Conservation (phyloP, 2,888 invertebrate genomes). For the Hofmannophila pseudospretella region DNA sequence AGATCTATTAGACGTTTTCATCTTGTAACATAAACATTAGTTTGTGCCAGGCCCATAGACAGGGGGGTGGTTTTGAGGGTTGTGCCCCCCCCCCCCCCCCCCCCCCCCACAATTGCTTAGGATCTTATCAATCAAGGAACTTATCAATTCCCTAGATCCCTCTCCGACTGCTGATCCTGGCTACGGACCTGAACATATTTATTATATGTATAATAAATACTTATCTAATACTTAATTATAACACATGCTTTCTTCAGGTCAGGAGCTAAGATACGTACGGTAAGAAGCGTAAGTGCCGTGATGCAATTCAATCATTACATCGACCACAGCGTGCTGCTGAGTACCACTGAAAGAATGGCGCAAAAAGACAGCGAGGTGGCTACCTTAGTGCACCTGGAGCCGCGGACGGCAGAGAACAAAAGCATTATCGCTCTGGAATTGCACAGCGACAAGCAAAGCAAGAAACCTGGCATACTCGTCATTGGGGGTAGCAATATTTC, state of each 20-base stretch:
- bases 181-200: too few species aligned
- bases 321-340: constrained; percentile 28
- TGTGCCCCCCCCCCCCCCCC: too few species aligned
- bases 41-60: too few species aligned
- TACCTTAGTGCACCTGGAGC: constrained; percentile 32
- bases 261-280: constrained; percentile 51
- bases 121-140: too few species aligned
- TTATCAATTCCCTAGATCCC: too few species aligned
- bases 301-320: constrained; percentile 35
- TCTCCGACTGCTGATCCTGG: too few species aligned
- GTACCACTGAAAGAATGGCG: constrained; percentile 29
- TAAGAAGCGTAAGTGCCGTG: constrained; percentile 31
- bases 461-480: constrained; percentile 63
- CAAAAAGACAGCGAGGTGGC: constrained; percentile 45
- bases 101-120: too few species aligned
- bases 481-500: constrained; percentile 59
- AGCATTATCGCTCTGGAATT: constrained; percentile 55
- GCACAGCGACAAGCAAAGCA: constrained; percentile 50
- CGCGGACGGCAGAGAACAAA: constrained; percentile 45
- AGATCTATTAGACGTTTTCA: too few species aligned
- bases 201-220: background rate
- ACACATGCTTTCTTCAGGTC: constrained; percentile 42
- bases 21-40: too few species aligned
- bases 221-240: too few species aligned
- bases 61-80: too few species aligned